phyloP scores from a whole-genome alignment of 2,888 invertebrate species.

The Ormyrus rosae region DNA sequence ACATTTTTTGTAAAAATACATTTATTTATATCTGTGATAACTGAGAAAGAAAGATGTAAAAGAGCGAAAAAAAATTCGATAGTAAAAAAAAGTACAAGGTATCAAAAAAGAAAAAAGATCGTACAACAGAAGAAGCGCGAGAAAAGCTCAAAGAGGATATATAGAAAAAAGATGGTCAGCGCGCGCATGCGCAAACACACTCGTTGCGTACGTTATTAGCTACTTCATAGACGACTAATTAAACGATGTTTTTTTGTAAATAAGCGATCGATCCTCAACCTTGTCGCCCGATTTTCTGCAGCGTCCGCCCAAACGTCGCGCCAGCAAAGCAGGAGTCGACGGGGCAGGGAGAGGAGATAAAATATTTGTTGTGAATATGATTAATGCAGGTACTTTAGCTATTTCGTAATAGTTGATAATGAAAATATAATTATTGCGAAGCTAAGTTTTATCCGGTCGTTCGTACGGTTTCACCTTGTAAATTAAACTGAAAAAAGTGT shows the following conservation, averaged over 20 bases:
- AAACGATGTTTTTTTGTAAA: conserved; percentile 64
- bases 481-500: conserved; percentile 66
- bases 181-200: conserved; percentile 39
- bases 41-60: conserved; percentile 54
- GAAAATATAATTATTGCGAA: conserved; percentile 61
- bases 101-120: too few relatives aligned
- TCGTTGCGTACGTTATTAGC: conserved; percentile 58
- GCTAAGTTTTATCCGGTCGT: conserved; percentile 68
- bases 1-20: conserved; percentile 73
- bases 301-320: neutral
- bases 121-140: too few relatives aligned
- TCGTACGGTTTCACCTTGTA: conserved; percentile 72
- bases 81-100: neutral
- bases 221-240: conserved; percentile 33
- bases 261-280: conserved; percentile 60
- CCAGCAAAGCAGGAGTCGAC: neutral
- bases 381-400: conserved; percentile 67
- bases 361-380: conserved; percentile 71
- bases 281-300: neutral
- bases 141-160: conserved; percentile 3
- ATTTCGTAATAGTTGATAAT: conserved; percentile 61
- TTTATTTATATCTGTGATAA: conserved; percentile 76
- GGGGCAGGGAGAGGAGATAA: conserved; percentile 47
- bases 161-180: conserved; percentile 26
- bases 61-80: conserved; percentile 19